phyloP scores from a whole-genome alignment of 2,113 vertebrate species.

The Thamnaconus septentrionalis region DNA sequence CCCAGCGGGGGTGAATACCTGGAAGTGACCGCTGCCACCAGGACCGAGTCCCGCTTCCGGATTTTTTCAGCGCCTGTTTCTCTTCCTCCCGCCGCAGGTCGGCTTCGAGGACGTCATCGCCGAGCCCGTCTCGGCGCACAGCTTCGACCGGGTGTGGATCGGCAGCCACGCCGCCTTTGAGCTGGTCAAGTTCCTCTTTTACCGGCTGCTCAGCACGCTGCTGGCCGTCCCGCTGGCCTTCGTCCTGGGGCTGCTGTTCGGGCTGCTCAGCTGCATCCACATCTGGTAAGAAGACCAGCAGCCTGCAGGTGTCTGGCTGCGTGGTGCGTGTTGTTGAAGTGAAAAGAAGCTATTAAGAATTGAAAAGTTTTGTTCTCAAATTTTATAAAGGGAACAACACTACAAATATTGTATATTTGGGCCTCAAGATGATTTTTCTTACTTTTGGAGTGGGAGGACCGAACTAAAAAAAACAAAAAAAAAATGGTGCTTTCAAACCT shows the following conservation, averaged over 20 bases:
- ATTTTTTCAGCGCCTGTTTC: neutral
- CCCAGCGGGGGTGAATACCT: conserved; percentile 28
- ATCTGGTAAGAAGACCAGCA: conserved; percentile 83
- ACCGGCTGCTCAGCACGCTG: conserved; percentile 85
- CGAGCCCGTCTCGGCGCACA: conserved; percentile 84
- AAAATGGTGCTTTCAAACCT: too few relatives aligned
- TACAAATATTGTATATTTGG: too few relatives aligned
- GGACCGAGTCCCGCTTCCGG: too few relatives aligned
- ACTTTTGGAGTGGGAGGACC: too few relatives aligned
- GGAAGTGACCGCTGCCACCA: conserved; percentile 38
- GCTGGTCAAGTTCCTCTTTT: conserved; percentile 85
- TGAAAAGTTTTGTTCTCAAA: too few relatives aligned
- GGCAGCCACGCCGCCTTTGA: conserved; percentile 92
- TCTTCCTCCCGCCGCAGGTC: conserved; percentile 72
- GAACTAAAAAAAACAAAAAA: too few relatives aligned
- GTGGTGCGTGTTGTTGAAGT: neutral
- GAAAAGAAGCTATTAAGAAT: too few relatives aligned
- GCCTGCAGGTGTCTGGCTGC: neutral
- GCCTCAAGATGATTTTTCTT: too few relatives aligned
- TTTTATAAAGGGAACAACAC: too few relatives aligned
- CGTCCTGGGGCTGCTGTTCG: conserved; percentile 83
- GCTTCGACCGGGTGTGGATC: conserved; percentile 92
- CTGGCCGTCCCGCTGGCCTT: conserved; percentile 90
- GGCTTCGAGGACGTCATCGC: conserved; percentile 91
- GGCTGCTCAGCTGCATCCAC: conserved; percentile 87